Conservation (phyloP, 1,140 invertebrate species). For the Calephelis nemesis region DNA sequence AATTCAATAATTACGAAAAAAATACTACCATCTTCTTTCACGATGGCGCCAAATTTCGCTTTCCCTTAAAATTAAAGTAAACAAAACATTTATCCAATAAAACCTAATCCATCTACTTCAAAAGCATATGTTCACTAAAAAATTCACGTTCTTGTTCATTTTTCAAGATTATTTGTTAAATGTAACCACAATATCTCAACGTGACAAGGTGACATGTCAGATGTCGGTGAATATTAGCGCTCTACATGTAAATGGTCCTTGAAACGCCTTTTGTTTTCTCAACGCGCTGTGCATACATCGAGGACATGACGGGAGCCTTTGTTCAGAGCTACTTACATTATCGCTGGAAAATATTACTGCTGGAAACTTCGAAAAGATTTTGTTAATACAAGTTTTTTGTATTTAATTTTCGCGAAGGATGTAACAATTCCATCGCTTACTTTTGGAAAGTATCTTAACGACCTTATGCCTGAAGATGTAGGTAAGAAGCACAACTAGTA, state of each 20-base stretch:
- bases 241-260: conserved; percentile 8
- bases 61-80: too few relatives aligned
- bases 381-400: too few relatives aligned
- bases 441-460: too few relatives aligned
- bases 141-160: not conserved
- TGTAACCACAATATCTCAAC: conserved; percentile 14
- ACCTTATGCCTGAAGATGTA: too few relatives aligned
- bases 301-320: not conserved
- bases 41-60: too few relatives aligned
- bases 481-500: too few relatives aligned
- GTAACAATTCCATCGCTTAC: too few relatives aligned
- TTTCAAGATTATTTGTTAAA: conserved; percentile 12
- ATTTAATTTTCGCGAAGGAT: too few relatives aligned
- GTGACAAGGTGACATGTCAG: conserved; percentile 20
- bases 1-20: too few relatives aligned
- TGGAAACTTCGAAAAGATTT: too few relatives aligned
- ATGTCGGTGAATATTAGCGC: conserved; percentile 21
- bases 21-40: too few relatives aligned
- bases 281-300: conserved; percentile 6
- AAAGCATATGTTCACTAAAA: not conserved
- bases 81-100: too few relatives aligned
- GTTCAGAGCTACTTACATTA: not conserved
- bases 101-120: not conserved
- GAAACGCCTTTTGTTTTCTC: conserved; percentile 18
- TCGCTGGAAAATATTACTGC: not conserved